phyloP scores from a whole-genome alignment of 2,888 invertebrate genomes.

The Meandrusa payeni region DNA sequence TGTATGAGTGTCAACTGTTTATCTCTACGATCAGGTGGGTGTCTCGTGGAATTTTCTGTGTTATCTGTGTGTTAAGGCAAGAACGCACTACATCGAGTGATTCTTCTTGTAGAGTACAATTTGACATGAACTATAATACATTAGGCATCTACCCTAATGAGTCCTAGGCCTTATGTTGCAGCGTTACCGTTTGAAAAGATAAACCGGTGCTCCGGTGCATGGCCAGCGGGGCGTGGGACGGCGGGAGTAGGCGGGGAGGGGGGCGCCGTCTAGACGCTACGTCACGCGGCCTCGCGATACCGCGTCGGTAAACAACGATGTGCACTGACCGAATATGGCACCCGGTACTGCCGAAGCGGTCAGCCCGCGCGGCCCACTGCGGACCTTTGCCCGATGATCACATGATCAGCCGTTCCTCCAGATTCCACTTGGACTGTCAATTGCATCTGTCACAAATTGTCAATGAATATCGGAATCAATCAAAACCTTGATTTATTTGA shows the following conservation, averaged over 20 bases:
- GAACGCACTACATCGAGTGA: slow-evolving; percentile 2
- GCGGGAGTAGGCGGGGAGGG: slow-evolving; percentile 43
- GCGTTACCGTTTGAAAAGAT: slow-evolving; percentile 73
- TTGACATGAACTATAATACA: slow-evolving; percentile 5
- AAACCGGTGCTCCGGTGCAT: slow-evolving; percentile 75
- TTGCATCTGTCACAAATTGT: neutral
- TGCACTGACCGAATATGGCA: slow-evolving; percentile 80
- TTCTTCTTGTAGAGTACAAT: neutral
- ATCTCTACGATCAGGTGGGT: slow-evolving; percentile 15
- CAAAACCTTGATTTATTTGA: too few species aligned
- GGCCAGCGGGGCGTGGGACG: slow-evolving; percentile 42
- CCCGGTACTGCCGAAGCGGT: slow-evolving; percentile 56
- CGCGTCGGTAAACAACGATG: slow-evolving; percentile 80
- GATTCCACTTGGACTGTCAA: slow-evolving; percentile 17
- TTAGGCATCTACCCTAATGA: slow-evolving; percentile 29
- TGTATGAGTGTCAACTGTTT: slow-evolving; percentile 14
- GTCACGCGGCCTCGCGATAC: slow-evolving; percentile 83
- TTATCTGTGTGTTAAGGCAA: slow-evolving; percentile 7
- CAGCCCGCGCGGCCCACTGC: slow-evolving; percentile 49
- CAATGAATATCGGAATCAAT: too few species aligned
- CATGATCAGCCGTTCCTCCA: slow-evolving; percentile 26
- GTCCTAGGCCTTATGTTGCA: slow-evolving; percentile 52
- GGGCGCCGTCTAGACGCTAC: slow-evolving; percentile 77
- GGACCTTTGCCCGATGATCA: slow-evolving; percentile 38
- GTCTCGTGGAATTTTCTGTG: slow-evolving; percentile 12